phyloP scores from a whole-genome alignment of 2,888 invertebrate genomes.

The Drosophila melanosoma region DNA sequence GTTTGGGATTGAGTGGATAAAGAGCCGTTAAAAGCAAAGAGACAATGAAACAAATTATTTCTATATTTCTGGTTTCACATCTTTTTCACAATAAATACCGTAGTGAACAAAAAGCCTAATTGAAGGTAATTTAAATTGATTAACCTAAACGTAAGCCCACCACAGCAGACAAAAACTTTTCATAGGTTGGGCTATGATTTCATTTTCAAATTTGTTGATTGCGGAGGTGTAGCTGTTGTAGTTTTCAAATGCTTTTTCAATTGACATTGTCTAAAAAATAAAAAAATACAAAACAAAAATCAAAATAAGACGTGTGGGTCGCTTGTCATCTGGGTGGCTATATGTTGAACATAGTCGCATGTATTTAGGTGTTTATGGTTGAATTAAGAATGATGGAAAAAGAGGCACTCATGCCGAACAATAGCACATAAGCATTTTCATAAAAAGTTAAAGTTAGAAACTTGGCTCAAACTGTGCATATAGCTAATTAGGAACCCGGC shows the following conservation, averaged over 20 bases:
- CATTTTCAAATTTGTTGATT: conserved; percentile 34
- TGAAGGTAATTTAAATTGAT: conserved; percentile 81
- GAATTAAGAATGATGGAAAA: conserved; percentile 69
- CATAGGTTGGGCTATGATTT: conserved; percentile 48
- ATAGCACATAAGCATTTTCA: conserved; percentile 28
- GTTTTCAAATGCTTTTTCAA: conserved; percentile 62
- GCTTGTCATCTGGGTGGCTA: conserved; percentile 64
- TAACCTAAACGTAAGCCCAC: conserved; percentile 65
- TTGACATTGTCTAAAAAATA: conserved; percentile 65
- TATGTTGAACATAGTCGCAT: conserved; percentile 71
- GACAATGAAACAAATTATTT: conserved; percentile 53
- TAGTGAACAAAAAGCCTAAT: conserved; percentile 72
- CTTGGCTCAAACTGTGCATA: conserved; percentile 19
- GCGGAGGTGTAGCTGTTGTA: conserved; percentile 66
- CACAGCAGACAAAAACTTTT: conserved; percentile 48
- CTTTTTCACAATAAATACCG: conserved; percentile 48
- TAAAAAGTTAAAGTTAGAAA: conserved; percentile 44
- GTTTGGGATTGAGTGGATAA: conserved; percentile 48
- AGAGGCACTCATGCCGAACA: conserved; percentile 50
- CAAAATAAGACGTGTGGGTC: conserved; percentile 50
- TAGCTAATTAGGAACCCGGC: conserved; percentile 40
- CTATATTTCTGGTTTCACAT: conserved; percentile 41
- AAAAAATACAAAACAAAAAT: conserved; percentile 28
- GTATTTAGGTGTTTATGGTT: conserved; percentile 77
- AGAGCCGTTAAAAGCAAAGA: conserved; percentile 20